A percentile compares a stretch with the other conserved stretches of the same genome.
These are phyloP conservation scores for Balanococcus diminutus DNA, from an alignment of 2,888 invertebrate genomes.

Conservation along the genomic window DNA sequence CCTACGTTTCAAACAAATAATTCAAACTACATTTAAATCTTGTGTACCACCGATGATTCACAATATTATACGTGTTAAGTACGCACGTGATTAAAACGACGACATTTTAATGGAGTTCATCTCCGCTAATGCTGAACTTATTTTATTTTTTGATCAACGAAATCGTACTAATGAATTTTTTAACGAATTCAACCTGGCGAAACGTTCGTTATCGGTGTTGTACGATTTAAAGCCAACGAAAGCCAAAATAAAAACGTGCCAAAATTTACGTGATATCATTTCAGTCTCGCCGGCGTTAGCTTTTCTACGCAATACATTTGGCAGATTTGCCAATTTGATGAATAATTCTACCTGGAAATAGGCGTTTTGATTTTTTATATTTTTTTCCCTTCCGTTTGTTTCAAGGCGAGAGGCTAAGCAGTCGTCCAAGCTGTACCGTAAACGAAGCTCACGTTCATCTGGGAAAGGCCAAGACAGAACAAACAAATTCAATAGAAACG, in stretches of 20 bases:
- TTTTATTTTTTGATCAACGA: background rate
- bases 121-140: background rate
- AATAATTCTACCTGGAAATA: constrained; percentile 23
- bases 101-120: constrained; percentile 6
- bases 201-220: background rate
- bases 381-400: constrained; percentile 9
- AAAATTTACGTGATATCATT: background rate
- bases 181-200: background rate
- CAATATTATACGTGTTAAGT: background rate
- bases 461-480: constrained; percentile 65
- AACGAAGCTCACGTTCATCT: constrained; percentile 60
- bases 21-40: constrained; percentile 1
- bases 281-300: background rate
- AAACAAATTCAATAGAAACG: constrained; percentile 59
- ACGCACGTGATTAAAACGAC: constrained; percentile 2
- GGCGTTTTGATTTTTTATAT: background rate
- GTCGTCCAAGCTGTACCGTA: constrained; percentile 63
- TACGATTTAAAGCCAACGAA: background rate
- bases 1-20: background rate
- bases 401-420: constrained; percentile 67
- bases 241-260: constrained; percentile 7
- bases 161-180: background rate
- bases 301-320: background rate
- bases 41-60: background rate
- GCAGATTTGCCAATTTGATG: constrained; percentile 23